Conservation (phyloP, 2,888 invertebrate genomes). For the Orthosia cruda region DNA sequence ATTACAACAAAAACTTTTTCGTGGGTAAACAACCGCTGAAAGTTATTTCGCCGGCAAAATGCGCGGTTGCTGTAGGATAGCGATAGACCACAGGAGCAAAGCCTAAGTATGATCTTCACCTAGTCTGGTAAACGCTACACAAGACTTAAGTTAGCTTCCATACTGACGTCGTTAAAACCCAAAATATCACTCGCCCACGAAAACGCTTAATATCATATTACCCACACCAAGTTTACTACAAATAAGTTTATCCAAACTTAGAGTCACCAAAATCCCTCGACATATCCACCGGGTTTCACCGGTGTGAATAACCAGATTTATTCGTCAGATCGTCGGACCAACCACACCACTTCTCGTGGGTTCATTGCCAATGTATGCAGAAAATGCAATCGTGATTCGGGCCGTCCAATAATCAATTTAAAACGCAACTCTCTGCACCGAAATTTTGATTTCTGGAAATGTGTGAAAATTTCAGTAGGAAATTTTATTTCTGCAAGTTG, state of each 20-base stretch:
- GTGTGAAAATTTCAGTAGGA: constrained; percentile 9
- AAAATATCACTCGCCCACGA: neutral
- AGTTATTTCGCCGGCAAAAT: too few species aligned
- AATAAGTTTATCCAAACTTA: constrained; percentile 6
- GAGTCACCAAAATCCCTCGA: neutral
- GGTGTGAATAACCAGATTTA: constrained; percentile 30
- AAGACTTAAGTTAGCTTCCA: neutral
- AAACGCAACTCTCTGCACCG: constrained; percentile 23
- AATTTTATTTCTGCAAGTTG: constrained; percentile 19
- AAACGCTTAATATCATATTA: neutral
- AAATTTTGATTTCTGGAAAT: constrained; percentile 32
- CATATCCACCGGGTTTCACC: constrained; percentile 1
- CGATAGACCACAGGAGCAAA: too few species aligned
- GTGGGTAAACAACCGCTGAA: too few species aligned
- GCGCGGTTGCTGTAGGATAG: too few species aligned
- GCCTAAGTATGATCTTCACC: too few species aligned
- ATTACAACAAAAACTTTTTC: too few species aligned
- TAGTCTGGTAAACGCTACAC: too few species aligned
- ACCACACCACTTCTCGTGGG: neutral
- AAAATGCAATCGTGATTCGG: constrained; percentile 38
- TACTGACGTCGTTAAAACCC: too few species aligned
- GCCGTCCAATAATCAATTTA: constrained; percentile 45
- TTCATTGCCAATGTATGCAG: constrained; percentile 27
- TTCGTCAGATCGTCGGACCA: neutral
- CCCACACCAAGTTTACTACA: neutral